Evolutionary conservation across 2,113 vertebrate genomes (phyloP).

Genomic region (Laterallus jamaicensis): DNA sequence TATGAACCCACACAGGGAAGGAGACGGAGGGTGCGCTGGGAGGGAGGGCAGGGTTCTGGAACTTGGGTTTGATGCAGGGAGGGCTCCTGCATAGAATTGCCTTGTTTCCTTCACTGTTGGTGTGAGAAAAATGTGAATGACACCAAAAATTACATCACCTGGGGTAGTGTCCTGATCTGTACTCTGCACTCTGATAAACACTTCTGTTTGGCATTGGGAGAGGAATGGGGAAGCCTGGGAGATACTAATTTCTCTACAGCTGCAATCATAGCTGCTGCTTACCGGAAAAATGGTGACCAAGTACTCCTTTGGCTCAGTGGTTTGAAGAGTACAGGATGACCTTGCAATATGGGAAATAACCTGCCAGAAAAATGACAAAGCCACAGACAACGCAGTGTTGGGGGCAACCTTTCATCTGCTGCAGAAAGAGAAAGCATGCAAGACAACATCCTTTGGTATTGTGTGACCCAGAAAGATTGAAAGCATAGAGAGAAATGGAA

Average conservation of each 20-base stretch:
- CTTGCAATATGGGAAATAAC: neutral
- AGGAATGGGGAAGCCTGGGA: neutral
- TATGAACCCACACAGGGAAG: neutral
- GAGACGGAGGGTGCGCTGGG: neutral
- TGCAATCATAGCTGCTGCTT: neutral
- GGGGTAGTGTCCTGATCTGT: neutral
- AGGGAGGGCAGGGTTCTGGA: neutral
- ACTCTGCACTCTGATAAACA: neutral
- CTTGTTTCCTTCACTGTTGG: neutral
- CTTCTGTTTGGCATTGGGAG: neutral
- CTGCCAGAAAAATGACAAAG: neutral
- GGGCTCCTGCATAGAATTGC: neutral
- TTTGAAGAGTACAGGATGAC: neutral
- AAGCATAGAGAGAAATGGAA: neutral
- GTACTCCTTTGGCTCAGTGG: neutral
- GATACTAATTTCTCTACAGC: neutral
- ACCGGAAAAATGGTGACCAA: neutral
- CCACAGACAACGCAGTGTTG: neutral
- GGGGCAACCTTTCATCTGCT: neutral
- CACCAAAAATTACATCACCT: neutral
- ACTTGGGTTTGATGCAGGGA: neutral
- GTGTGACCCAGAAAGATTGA: neutral
- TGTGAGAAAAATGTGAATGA: neutral
- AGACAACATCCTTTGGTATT: neutral
- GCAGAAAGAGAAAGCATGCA: neutral